phyloP scores from a whole-genome alignment of 2,797 vertebrate genomes.

The Manis crassicaudata region DNA sequence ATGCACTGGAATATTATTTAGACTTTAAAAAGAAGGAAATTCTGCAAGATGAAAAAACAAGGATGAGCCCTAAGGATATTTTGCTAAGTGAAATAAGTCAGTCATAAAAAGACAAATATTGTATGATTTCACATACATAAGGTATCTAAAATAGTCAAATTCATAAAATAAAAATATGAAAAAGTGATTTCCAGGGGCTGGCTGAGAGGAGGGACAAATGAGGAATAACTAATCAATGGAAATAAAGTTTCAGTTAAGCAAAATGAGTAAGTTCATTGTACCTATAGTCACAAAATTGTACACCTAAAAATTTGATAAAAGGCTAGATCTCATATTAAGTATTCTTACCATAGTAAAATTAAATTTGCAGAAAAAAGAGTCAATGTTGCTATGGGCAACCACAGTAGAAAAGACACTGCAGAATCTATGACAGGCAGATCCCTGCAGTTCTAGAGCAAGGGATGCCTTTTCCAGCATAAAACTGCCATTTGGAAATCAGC shows the following conservation, averaged over 20 bases:
- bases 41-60: neutral
- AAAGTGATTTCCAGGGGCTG: neutral
- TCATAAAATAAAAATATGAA: neutral
- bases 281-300: neutral
- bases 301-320: neutral
- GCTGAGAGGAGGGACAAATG: neutral
- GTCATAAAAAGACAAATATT: neutral
- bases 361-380: neutral
- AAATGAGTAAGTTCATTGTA: neutral
- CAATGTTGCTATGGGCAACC: neutral
- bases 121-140: neutral
- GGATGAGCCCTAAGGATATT: neutral
- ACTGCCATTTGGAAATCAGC: neutral
- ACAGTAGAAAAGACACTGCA: neutral
- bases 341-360: neutral
- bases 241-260: neutral
- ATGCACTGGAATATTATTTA: neutral
- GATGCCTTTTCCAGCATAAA: neutral
- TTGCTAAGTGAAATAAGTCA: neutral
- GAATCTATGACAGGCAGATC: neutral
- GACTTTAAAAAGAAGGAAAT: neutral
- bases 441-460: neutral
- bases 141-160: neutral
- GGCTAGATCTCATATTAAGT: neutral
- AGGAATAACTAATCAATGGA: neutral